phyloP scores from a whole-genome alignment of 2,888 invertebrate genomes.

The Eulithis prunata region DNA sequence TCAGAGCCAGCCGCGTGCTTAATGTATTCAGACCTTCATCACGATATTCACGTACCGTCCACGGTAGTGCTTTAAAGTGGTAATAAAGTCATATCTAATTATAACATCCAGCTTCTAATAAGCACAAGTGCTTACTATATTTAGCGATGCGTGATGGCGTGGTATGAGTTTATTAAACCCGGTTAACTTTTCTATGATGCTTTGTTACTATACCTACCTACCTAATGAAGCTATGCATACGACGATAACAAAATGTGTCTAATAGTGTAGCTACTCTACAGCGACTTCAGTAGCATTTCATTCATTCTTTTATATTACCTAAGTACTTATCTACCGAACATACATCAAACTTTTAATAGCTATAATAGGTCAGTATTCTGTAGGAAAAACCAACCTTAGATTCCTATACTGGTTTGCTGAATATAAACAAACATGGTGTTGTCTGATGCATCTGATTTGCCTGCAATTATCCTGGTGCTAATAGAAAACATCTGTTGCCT shows the following conservation, averaged over 20 bases:
- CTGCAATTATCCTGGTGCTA: conserved; percentile 11
- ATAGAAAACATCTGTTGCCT: conserved; percentile 24
- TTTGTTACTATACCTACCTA: conserved; percentile 18
- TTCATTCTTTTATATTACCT: background rate
- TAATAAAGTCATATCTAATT: conserved; percentile 58
- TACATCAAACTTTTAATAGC: too few relatives aligned
- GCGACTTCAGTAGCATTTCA: conserved; percentile 8
- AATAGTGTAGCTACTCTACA: conserved; percentile 17
- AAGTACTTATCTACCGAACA: too few relatives aligned
- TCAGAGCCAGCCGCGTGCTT: conserved; percentile 30
- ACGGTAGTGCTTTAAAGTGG: conserved; percentile 42
- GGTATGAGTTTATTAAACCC: conserved; percentile 57
- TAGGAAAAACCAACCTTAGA: conserved; percentile 16
- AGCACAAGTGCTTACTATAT: conserved; percentile 65
- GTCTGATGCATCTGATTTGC: conserved; percentile 1
- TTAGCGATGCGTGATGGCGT: conserved; percentile 62
- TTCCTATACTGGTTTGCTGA: conserved; percentile 1
- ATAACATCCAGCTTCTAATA: conserved; percentile 58
- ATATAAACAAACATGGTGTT: conserved; percentile 16
- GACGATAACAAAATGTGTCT: background rate
- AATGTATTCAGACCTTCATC: conserved; percentile 29
- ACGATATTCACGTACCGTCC: conserved; percentile 15
- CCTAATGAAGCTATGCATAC: background rate
- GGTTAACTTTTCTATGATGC: conserved; percentile 24
- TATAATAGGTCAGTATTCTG: conserved; percentile 22